Conservation (phyloP, 2,797 vertebrate genomes). For the Ataeniobius toweri region DNA sequence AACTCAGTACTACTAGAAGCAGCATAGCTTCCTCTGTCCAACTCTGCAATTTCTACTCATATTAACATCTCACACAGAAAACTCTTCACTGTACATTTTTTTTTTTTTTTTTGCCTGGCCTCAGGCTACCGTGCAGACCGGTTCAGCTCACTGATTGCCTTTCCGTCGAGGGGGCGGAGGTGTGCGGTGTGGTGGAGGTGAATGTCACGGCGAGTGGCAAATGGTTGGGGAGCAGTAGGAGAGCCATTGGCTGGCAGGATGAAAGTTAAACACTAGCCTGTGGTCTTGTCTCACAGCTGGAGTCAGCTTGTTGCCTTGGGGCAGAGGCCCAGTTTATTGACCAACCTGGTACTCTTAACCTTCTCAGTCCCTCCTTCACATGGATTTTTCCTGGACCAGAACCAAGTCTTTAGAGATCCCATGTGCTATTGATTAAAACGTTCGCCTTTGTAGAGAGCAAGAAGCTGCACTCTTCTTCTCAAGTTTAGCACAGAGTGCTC, state of each 20-base stretch:
- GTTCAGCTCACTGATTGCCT: conserved; percentile 73
- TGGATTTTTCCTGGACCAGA: conserved; percentile 39
- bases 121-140: conserved; percentile 56
- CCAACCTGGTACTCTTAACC: conserved; percentile 61
- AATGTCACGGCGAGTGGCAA: conserved; percentile 72
- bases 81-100: conserved; percentile 35
- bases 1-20: not conserved
- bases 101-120: conserved; percentile 44
- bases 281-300: conserved; percentile 68
- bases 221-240: conserved; percentile 62
- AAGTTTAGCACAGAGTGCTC: conserved; percentile 25
- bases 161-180: conserved; percentile 56
- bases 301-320: conserved; percentile 68
- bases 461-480: conserved; percentile 39
- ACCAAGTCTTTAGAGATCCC: conserved; percentile 48
- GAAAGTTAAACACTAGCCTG: conserved; percentile 71
- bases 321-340: conserved; percentile 66
- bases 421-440: conserved; percentile 63
- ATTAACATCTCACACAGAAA: conserved; percentile 43
- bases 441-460: conserved; percentile 46
- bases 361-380: conserved; percentile 48
- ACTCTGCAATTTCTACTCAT: conserved; percentile 44
- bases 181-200: conserved; percentile 63
- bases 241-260: conserved; percentile 72
- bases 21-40: conserved; percentile 24